Conservation (phyloP, 2,888 invertebrate species). For the Hirtodrosophila histrioides region DNA sequence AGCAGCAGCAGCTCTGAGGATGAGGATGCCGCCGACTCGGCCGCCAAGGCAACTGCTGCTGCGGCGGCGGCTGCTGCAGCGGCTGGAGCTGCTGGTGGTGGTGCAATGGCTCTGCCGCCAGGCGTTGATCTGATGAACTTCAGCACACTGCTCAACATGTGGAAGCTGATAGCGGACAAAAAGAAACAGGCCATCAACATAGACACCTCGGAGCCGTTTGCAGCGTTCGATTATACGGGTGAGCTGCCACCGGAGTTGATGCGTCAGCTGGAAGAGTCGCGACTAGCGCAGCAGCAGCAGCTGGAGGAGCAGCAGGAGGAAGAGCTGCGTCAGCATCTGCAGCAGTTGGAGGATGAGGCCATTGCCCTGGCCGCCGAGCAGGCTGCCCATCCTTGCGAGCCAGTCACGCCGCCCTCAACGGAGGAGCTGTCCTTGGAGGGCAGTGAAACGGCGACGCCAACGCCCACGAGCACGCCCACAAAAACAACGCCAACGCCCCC, state of each 20-base stretch:
- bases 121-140: constrained; percentile 61
- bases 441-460: constrained; percentile 21
- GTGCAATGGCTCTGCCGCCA: constrained; percentile 8
- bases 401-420: constrained; percentile 35
- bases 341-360: constrained; percentile 36
- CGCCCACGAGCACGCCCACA: constrained; percentile 22
- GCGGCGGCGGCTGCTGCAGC: no score
- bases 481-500: constrained; percentile 28
- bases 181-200: constrained; percentile 59
- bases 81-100: neutral
- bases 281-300: constrained; percentile 29
- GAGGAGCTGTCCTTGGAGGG: constrained; percentile 34
- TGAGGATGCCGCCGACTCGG: constrained; percentile 36
- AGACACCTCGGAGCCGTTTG: constrained; percentile 45
- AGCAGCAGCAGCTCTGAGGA: constrained; percentile 82
- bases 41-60: neutral
- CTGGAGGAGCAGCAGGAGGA: constrained; percentile 38
- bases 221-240: constrained; percentile 61
- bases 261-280: constrained; percentile 56
- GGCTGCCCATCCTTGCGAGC: constrained; percentile 9
- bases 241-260: constrained; percentile 67
- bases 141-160: constrained; percentile 72
- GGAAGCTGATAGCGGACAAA: constrained; percentile 79
- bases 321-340: constrained; percentile 37
- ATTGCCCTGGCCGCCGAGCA: constrained; percentile 27